Percentiles rank a stretch among this genome's conserved stretches.
phyloP scores from a whole-genome alignment of 2,797 vertebrate genomes.

The Phaenicophaeus curvirostris region DNA sequence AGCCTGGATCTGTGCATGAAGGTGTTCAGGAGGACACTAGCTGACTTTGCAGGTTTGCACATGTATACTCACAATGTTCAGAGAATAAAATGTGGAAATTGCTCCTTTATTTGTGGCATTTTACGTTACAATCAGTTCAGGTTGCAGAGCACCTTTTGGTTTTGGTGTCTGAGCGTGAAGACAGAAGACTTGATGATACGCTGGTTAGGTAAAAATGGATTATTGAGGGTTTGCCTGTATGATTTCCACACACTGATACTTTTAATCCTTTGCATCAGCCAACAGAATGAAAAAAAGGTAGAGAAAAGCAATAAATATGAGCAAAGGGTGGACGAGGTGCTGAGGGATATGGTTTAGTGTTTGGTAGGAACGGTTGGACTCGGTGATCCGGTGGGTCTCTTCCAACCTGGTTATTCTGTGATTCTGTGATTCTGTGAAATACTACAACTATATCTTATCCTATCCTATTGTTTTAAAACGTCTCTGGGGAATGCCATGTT shows the following conservation, averaged over 20 bases:
- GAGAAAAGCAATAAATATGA: constrained; percentile 28
- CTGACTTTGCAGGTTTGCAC: not conserved
- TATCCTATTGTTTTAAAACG: constrained; percentile 11
- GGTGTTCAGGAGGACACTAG: not conserved
- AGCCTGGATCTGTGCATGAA: not conserved
- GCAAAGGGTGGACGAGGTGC: too few species aligned
- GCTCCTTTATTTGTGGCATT: not conserved
- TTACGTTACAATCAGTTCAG: not conserved
- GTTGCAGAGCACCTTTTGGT: rapidly evolving
- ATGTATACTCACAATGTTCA: too few species aligned
- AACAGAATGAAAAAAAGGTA: not conserved
- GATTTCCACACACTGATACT: not conserved
- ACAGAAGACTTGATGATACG: not conserved
- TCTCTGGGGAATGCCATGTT: not conserved
- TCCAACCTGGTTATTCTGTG: too few species aligned
- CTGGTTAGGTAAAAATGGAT: not conserved
- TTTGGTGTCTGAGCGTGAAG: not conserved
- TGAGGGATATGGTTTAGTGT: too few species aligned
- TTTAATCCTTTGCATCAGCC: constrained; percentile 14
- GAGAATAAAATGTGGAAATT: not conserved
- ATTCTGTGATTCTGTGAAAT: too few species aligned
- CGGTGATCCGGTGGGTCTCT: too few species aligned
- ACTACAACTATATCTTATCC: not conserved
- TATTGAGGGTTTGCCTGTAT: not conserved
- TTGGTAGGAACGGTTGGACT: too few species aligned